These are phyloP conservation scores for Vicugna pacos DNA, from an alignment of 2,113 vertebrate genomes.

Conservation along the genomic window DNA sequence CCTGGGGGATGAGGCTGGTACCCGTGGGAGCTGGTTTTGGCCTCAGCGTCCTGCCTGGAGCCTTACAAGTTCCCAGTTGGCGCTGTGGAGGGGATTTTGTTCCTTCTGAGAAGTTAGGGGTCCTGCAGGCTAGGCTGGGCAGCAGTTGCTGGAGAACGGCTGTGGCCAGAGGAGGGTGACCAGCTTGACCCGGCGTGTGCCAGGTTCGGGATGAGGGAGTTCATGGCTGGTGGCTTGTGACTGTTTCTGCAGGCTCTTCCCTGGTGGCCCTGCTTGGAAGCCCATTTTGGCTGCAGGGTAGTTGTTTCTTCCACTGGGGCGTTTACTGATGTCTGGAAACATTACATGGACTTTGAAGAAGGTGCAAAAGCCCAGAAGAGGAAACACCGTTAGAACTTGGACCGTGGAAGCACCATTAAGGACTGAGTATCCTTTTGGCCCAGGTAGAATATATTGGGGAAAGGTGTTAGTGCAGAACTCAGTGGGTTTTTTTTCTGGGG, in stretches of 20 bases:
- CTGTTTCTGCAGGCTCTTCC: rapidly evolving
- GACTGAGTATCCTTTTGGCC: not conserved
- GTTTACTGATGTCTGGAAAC: not conserved
- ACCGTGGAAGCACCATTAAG: not conserved
- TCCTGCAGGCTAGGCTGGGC: not conserved
- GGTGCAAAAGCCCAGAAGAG: not conserved
- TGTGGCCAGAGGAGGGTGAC: not conserved
- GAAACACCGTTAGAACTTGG: not conserved
- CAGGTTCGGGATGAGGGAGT: not conserved
- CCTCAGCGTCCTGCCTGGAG: not conserved
- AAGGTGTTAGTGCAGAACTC: not conserved
- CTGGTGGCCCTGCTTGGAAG: rapidly evolving
- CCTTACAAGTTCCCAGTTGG: rapidly evolving
- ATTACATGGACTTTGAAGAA: not conserved
- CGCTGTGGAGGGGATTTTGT: not conserved
- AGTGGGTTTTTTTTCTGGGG: not conserved
- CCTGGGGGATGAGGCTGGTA: rapidly evolving
- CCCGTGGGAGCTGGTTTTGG: not conserved
- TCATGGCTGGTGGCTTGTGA: not conserved
- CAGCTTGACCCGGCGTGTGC: rapidly evolving
- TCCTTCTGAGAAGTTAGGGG: not conserved
- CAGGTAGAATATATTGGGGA: rapidly evolving
- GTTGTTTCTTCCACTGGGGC: not conserved
- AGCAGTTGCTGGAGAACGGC: not conserved
- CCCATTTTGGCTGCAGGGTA: not conserved